Base-by-base conservation (phyloP, 2,797 vertebrate species). In the Trachurus trachurus region DNA sequence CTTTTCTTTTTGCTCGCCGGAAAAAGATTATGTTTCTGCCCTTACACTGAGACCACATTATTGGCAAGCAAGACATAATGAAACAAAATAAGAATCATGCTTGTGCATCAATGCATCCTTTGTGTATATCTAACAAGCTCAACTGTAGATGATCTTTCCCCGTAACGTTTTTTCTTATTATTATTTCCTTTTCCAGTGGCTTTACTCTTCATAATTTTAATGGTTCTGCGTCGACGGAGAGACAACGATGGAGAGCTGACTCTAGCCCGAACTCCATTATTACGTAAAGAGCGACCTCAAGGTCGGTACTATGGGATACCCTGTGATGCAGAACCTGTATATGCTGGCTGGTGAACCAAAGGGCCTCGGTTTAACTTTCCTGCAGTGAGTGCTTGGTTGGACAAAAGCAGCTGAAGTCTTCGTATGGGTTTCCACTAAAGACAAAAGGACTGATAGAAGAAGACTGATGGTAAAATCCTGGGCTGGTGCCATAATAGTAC, bases 331-430 rank as follows among this genome's bases (percentile, higher is more conserved):
- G 96, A 97, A 66, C 96, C 97, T 0, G 94, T 98, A 15, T 98
- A 98, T 5, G 96, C 97, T 0, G 97, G 97, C 71, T 98, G 97
- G 97, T 97, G 94, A 96, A 77, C 9, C 57, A 37, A 56, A 76
- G 50, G 62, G 80, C 66, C 12, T 54, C 16, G 5, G 17, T 29
- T 59, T 6, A 69, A 10, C 56, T 57, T 74, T 66, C 16, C n/a
- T 19, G 21, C 16, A 58, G 10, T 26, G 21, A 58, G 12, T 45
- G 22, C 26, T 50, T 45, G 22, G 66, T 61, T 12, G 56, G 49
- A 72, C 26, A 65, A 83, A 64, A 72, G 8, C 40, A 67, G 52
- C 19, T 31, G 8, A 69, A 44, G 42, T 61, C 19, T 66, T 22
- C 8, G 19, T 52, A 7, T 67, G 50, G n/a, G 16, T 45, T 31